Base-by-base conservation (phyloP, 2,113 vertebrate genomes). In the Chunga burmeisteri region DNA sequence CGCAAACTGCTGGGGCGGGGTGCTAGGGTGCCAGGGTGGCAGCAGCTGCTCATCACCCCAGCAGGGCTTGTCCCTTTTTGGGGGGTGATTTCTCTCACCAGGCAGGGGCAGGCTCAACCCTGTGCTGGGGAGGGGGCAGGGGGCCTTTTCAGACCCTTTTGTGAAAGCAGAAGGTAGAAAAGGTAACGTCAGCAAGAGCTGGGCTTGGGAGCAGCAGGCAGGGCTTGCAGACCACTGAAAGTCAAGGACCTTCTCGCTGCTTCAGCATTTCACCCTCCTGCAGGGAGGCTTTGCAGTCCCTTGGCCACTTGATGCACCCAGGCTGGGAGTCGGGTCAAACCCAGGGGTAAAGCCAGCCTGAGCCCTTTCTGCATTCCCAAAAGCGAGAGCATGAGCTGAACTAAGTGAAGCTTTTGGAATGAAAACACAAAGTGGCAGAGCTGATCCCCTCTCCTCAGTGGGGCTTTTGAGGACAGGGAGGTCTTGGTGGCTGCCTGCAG, bases 21-120 rank as follows among this genome's bases (percentile, higher is more conserved):
- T 83, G 38, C 53, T 9, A 22, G 32, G 10, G 47, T 83, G 38
- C 53, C 8, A 22, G 32, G 10, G 30, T 87, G 74, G 32, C 25
- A n/a, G 11, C 62, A 55, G 40, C 27, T 0, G 0, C 56, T 75
- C 16, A 7, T 53, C 0, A 0, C 38, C 21, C 34, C 0, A 1
- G 29, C 53, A 30, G 38, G 19, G 26, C 9, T 68, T 20, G 21
- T 73, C 18, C 18, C n/a, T 66, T 74, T 27, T 40, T 1, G 0
- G 36, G 36, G 22, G 14, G 5, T 62, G 52, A 2, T n/a, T 73
- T 67, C n/a, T 30, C 36, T 86, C 2, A 3, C 10, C 0, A 4
- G 40, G 34, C 10, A 70, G 50, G 40, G 21, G 20, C 40, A 74
- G 30, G 46, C 53, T 81, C 23, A 36, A 55, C 6, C 47, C 29